Percentiles rank a stretch among this genome's conserved stretches.
phyloP scores from a whole-genome alignment of 1,140 invertebrate genomes.

The Eufriesea mexicana region DNA sequence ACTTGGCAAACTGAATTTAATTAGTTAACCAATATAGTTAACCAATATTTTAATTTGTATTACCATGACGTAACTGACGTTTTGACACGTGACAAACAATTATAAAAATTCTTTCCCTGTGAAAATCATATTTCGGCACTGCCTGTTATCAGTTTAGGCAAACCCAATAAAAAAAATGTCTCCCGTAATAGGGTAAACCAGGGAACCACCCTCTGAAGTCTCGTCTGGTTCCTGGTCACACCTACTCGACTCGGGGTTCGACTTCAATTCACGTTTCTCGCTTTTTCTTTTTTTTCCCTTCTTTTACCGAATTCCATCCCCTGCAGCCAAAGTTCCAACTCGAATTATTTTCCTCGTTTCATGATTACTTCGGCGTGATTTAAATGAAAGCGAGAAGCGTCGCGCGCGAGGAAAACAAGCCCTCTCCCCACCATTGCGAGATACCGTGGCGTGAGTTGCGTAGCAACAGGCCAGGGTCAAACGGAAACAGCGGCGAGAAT shows the following conservation, averaged over 20 bases:
- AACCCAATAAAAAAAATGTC: background rate
- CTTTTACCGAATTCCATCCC: background rate
- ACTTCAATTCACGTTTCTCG: constrained; percentile 26
- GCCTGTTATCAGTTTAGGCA: background rate
- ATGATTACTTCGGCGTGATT: constrained; percentile 23
- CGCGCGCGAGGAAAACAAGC: constrained; percentile 25
- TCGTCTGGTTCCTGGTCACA: background rate
- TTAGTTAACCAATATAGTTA: too few species aligned
- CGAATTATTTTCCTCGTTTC: constrained; percentile 42
- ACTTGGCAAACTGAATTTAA: too few species aligned
- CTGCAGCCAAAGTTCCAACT: background rate
- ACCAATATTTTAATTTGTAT: too few species aligned
- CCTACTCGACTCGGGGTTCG: constrained; percentile 8
- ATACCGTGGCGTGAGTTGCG: constrained; percentile 46
- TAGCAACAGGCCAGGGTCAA: constrained; percentile 61
- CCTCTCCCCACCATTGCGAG: background rate
- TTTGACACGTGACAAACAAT: background rate
- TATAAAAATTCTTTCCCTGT: background rate
- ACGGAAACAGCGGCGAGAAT: constrained; percentile 52
- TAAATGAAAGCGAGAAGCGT: constrained; percentile 41
- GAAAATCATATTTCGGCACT: background rate
- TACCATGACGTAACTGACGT: too few species aligned
- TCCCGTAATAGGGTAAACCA: background rate
- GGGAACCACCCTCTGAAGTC: background rate
- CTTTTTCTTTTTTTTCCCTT: background rate